These are phyloP conservation scores for Aethes cnicana DNA, from an alignment of 2,888 invertebrate species.

Conservation along the genomic window DNA sequence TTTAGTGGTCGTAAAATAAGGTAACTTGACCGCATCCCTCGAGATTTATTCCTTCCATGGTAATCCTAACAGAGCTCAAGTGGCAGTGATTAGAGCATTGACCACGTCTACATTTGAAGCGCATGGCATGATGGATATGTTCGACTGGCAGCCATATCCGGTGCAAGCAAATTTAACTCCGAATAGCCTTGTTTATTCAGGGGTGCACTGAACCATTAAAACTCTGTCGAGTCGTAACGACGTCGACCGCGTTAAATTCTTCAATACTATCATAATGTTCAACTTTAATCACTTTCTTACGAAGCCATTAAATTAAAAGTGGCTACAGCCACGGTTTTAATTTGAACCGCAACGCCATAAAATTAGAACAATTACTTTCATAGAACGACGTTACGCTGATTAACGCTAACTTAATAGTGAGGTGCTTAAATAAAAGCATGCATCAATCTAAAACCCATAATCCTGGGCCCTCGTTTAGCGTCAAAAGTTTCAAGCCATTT, in stretches of 20 bases:
- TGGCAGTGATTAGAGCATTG: conserved; percentile 50
- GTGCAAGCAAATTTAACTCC: conserved; percentile 78
- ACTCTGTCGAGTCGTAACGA: conserved; percentile 67
- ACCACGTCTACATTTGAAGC: conserved; percentile 63
- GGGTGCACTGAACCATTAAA: conserved; percentile 80
- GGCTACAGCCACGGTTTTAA: conserved; percentile 57
- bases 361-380: conserved; percentile 55
- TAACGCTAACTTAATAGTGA: conserved; percentile 33
- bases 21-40: conserved; percentile 59
- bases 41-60: conserved; percentile 50
- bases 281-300: conserved; percentile 77
- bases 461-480: conserved; percentile 45
- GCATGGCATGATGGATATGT: conserved; percentile 69
- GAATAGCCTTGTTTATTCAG: conserved; percentile 78
- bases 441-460: conserved; percentile 36
- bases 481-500: conserved; percentile 41
- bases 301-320: conserved; percentile 74
- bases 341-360: conserved; percentile 63
- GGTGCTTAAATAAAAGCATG: conserved; percentile 36
- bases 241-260: conserved; percentile 76
- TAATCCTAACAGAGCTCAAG: conserved; percentile 52
- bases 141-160: conserved; percentile 79
- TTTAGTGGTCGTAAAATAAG: conserved; percentile 74
- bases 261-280: conserved; percentile 78
- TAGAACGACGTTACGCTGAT: conserved; percentile 39